These are phyloP conservation scores for Cephus sareptanus DNA, from an alignment of 2,888 invertebrate species.

Conservation along the genomic window DNA sequence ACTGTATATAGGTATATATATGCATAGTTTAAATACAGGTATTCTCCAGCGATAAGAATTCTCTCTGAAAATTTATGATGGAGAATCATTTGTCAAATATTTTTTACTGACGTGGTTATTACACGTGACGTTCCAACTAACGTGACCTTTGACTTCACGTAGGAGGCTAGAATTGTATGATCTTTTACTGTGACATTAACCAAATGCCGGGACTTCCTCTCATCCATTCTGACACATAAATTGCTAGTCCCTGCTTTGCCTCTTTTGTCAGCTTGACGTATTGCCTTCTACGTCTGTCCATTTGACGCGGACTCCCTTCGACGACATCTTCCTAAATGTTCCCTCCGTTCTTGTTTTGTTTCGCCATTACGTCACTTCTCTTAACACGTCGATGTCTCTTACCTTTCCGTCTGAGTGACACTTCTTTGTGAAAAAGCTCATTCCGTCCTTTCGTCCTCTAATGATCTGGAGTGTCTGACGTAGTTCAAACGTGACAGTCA, in stretches of 20 bases:
- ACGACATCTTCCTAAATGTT: neutral
- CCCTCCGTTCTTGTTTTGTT: neutral
- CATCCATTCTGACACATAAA: neutral
- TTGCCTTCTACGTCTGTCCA: neutral
- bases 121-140: neutral
- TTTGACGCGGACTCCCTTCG: neutral
- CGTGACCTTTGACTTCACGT: neutral
- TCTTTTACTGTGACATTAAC: neutral
- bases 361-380: neutral
- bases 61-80: neutral
- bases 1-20: too few species aligned
- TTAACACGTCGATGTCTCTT: neutral
- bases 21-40: neutral
- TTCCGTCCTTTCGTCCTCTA: neutral
- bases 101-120: neutral
- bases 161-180: neutral
- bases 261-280: neutral
- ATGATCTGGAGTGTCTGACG: neutral
- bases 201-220: neutral
- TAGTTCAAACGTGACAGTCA: neutral
- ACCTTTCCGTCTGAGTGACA: neutral
- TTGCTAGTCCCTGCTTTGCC: neutral
- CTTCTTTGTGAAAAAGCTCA: neutral
- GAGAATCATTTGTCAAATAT: neutral
- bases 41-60: neutral